phyloP scores from a whole-genome alignment of 2,888 invertebrate species.

The Megastigmus dorsalis region DNA sequence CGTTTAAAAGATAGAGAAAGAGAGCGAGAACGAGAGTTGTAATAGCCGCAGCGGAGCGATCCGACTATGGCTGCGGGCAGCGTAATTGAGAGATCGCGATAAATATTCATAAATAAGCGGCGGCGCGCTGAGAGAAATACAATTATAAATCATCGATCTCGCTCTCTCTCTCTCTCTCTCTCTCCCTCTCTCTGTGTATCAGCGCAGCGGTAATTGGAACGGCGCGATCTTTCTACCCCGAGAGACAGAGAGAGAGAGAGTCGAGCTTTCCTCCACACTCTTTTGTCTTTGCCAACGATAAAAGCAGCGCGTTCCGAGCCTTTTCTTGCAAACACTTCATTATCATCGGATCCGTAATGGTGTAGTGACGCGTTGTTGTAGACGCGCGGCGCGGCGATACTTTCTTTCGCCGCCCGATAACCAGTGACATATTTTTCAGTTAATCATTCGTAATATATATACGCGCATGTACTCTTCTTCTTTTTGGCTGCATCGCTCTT shows the following conservation, averaged over 20 bases:
- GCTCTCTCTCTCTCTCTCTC: too few relatives aligned
- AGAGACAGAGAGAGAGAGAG: too few relatives aligned
- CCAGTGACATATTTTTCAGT: conserved; percentile 49
- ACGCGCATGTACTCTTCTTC: too few relatives aligned
- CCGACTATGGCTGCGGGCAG: background rate
- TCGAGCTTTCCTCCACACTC: conserved; percentile 46
- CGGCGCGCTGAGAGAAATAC: too few relatives aligned
- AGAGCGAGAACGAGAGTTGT: background rate
- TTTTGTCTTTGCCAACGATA: too few relatives aligned
- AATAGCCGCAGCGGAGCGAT: too few relatives aligned
- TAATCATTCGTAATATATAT: conserved; percentile 21
- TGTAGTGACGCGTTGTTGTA: conserved; percentile 5
- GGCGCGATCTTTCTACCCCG: conserved; percentile 53
- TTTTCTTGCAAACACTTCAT: too few relatives aligned
- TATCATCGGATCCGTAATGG: too few relatives aligned
- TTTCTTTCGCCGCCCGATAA: conserved; percentile 42
- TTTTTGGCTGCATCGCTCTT: too few relatives aligned
- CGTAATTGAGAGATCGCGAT: conserved; percentile 44
- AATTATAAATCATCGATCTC: conserved; percentile 53
- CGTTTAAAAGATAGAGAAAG: conserved; percentile 10
- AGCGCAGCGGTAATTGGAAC: conserved; percentile 60
- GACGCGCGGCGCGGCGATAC: conserved; percentile 17
- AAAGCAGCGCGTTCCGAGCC: too few relatives aligned
- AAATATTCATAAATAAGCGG: conserved; percentile 51
- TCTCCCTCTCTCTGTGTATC: too few relatives aligned